Percentiles rank a stretch among this genome's conserved stretches.
These are phyloP conservation scores for Oxygymnocypris stewartii DNA, from an alignment of 2,113 vertebrate genomes.

Conservation along the genomic window DNA sequence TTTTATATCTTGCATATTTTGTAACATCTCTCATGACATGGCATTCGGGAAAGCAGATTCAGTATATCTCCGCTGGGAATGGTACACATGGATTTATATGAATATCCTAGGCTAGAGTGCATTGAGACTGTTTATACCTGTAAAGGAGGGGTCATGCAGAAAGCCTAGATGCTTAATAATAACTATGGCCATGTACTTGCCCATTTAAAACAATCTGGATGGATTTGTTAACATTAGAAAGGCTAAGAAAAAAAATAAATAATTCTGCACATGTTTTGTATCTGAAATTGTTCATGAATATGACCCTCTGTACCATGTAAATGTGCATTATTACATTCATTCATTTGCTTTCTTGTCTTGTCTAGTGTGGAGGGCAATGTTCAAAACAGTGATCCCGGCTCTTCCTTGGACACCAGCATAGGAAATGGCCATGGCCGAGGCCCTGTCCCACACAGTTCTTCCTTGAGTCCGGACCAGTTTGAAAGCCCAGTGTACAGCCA, in stretches of 20 bases:
- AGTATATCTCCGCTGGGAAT: not conserved
- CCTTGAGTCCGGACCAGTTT: slow-evolving; percentile 89
- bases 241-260: not conserved
- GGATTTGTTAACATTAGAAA: not conserved
- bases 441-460: slow-evolving; percentile 83
- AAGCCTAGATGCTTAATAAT: too few relatives aligned
- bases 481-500: slow-evolving; percentile 83
- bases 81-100: not conserved
- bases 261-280: not conserved
- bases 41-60: too few relatives aligned
- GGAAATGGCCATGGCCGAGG: slow-evolving; percentile 84
- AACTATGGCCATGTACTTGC: not conserved
- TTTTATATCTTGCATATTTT: too few relatives aligned
- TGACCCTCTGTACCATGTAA: not conserved
- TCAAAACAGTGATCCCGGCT: slow-evolving; percentile 83
- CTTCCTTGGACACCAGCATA: slow-evolving; percentile 85
- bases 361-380: slow-evolving; percentile 93
- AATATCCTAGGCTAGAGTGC: not conserved
- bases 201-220: not conserved
- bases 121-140: not conserved
- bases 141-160: too few relatives aligned
- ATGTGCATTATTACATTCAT: not conserved
- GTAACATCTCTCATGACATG: too few relatives aligned
- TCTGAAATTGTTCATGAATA: not conserved
- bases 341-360: slow-evolving; percentile 17